Evolutionary conservation across 2,888 invertebrate genomes (phyloP), one percentile per base, ranked within the genome.

Genomic region (Peribatodes rhomboidaria): DNA sequence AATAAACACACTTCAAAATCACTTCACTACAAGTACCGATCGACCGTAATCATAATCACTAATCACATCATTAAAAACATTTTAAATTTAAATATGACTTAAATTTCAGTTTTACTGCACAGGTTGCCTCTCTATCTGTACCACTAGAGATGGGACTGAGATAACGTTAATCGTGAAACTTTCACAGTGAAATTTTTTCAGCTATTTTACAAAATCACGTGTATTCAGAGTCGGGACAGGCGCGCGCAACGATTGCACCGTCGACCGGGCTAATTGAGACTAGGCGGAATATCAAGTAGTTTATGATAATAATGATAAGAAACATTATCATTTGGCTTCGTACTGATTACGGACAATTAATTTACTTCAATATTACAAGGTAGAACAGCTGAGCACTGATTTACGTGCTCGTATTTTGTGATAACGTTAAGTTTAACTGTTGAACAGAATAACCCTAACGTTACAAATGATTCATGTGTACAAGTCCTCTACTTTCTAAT

Each of bases 271-370:
- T 60, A 67, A 75, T 71, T 72, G 54, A 72, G 68, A 82, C 82
- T 80, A 75, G 73, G 60, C 68, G 68, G 65, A 61, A 68, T 69
- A 70, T 68, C 68, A 71, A 72, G 65, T 70, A 73, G 73, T 73
- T 60, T 67, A 33, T 68, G 73, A 76, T 74, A 74, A 70, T 62
- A 59, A 55, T 68, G 83, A 84, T 82, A 83, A 81, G 65, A 54
- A 63, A 54, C 69, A 70, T 75, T 83, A 82, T 81, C 82, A 76
- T 77, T 75, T 75, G 70, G 65, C 69, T 72, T 61, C 68, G 74
- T 79, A 79, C 77, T 82, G 83, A 83, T 83, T 84, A 78, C 72
- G 61, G 69, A 66, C 69, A 75, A 73, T 76, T 72, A 70, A 64
- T 39, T 69, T 53, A 62, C 47, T 64, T 68, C 58, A 61, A 27